Evolutionary conservation across 2,888 invertebrate species (phyloP).

Genomic region (Hypselothyrea guttata): DNA sequence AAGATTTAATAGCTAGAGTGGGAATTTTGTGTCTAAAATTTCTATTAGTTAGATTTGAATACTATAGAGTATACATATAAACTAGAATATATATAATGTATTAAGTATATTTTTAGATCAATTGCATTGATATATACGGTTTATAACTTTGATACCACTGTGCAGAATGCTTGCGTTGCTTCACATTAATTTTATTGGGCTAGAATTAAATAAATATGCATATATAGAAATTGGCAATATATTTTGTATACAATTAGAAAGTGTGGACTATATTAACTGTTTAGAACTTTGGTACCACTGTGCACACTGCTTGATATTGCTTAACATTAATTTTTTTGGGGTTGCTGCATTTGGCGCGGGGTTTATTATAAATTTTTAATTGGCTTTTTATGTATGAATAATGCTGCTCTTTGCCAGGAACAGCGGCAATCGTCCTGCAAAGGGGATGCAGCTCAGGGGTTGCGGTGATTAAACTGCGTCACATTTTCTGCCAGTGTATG

Average conservation of each 20-base stretch:
- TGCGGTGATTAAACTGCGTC: slow-evolving; percentile 29
- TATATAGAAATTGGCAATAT: no score
- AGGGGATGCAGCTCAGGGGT: slow-evolving; percentile 56
- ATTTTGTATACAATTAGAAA: not conserved
- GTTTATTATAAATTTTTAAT: slow-evolving; percentile 77
- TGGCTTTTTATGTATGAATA: slow-evolving; percentile 77
- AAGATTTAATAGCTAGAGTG: no score
- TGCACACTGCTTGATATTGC: slow-evolving; percentile 38
- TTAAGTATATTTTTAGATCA: no score
- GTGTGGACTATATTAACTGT: not conserved
- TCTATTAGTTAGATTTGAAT: no score
- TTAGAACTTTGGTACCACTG: slow-evolving; percentile 32
- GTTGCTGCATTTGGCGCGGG: slow-evolving; percentile 68
- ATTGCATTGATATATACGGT: no score
- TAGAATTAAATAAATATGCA: no score
- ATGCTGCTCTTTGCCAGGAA: slow-evolving; percentile 54
- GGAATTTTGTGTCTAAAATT: no score
- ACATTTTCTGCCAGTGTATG: not conserved
- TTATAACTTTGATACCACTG: no score
- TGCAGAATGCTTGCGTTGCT: no score
- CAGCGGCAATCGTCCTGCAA: slow-evolving; percentile 5
- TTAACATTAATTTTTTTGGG: slow-evolving; percentile 54
- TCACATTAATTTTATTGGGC: no score
- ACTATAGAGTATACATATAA: no score
- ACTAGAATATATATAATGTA: no score